These are phyloP conservation scores for Otolemur crassicaudatus DNA, from an alignment of 2,797 vertebrate genomes.

Conservation along the genomic window DNA sequence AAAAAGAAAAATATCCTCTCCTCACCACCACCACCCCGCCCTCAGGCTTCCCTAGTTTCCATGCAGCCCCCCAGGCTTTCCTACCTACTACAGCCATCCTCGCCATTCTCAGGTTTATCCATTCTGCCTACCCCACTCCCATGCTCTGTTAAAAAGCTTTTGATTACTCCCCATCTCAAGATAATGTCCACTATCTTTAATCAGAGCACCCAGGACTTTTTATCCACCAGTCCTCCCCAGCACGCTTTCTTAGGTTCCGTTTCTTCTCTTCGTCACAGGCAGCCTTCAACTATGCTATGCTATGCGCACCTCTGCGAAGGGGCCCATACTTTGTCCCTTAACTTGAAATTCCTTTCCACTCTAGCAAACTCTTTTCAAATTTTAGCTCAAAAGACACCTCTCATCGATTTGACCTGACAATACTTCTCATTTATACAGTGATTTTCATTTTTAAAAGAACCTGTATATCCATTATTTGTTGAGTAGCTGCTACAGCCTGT, in stretches of 20 bases:
- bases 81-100: not conserved
- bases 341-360: not conserved
- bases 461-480: conserved; percentile 30
- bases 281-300: not conserved
- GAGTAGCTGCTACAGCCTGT: not conserved
- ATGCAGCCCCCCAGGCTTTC: not conserved
- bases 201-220: not conserved
- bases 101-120: not conserved
- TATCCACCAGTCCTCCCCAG: not conserved
- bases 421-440: not conserved
- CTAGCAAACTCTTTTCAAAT: conserved; percentile 35
- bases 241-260: not conserved
- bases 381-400: not conserved
- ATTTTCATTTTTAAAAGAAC: not conserved
- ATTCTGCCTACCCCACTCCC: not conserved
- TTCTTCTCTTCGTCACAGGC: too few relatives aligned
- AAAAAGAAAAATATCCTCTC: not conserved
- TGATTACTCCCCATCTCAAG: not conserved
- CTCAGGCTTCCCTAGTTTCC: not conserved
- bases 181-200: not conserved
- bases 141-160: not conserved
- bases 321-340: not conserved
- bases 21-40: not conserved
- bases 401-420: not conserved
- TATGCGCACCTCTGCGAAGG: not conserved